These are phyloP conservation scores for Ephialtes manifestator DNA, from an alignment of 2,888 invertebrate genomes.

Conservation along the genomic window DNA sequence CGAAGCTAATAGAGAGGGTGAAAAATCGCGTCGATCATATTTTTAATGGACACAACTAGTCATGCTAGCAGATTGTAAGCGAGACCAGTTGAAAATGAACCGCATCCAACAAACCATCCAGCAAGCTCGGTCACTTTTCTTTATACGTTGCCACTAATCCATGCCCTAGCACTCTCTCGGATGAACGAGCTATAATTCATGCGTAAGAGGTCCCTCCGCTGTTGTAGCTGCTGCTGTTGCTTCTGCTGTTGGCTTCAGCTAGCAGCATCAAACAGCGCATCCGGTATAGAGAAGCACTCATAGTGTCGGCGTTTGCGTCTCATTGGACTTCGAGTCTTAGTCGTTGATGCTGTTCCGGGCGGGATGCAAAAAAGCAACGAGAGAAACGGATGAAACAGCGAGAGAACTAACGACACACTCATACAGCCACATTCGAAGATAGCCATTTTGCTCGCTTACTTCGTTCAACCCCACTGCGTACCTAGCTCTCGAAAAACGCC, in stretches of 20 bases:
- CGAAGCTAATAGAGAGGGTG: not conserved
- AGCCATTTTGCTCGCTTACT: constrained; percentile 44
- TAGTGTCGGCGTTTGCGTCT: constrained; percentile 23
- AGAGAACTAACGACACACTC: constrained; percentile 74
- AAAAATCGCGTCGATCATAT: not conserved
- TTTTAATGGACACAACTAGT: constrained; percentile 1
- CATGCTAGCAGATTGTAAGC: constrained; percentile 39
- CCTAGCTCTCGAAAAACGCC: constrained; percentile 46
- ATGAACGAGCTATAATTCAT: constrained; percentile 77
- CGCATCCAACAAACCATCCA: constrained; percentile 32
- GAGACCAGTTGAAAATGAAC: constrained; percentile 26
- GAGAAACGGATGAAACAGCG: constrained; percentile 72
- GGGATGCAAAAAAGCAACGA: constrained; percentile 63
- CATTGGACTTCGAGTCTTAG: constrained; percentile 1
- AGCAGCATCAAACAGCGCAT: constrained; percentile 41
- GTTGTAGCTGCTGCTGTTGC: constrained; percentile 44
- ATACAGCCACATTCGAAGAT: constrained; percentile 7
- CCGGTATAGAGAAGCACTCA: constrained; percentile 28
- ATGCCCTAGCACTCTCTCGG: constrained; percentile 66
- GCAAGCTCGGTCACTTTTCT: constrained; percentile 51
- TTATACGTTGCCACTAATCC: constrained; percentile 60
- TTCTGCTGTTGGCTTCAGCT: constrained; percentile 50
- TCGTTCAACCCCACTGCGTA: constrained; percentile 70
- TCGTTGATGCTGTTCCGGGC: constrained; percentile 29
- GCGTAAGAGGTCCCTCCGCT: constrained; percentile 67